phyloP scores from a whole-genome alignment of 2,888 invertebrate genomes.

The Noctua comes region DNA sequence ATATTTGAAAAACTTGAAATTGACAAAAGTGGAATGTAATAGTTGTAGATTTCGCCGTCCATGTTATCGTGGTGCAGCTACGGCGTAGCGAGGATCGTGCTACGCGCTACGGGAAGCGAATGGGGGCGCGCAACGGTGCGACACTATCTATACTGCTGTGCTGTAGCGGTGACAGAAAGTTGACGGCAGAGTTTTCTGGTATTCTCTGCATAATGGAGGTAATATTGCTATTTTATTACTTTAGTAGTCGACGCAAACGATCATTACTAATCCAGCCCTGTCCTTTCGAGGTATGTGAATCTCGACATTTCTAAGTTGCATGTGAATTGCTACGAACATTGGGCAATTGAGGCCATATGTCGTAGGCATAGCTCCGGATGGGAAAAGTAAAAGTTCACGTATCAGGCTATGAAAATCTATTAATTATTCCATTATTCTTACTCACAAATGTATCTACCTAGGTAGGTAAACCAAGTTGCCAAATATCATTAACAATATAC shows the following conservation, averaged over 20 bases:
- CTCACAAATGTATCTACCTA: background rate
- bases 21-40: background rate
- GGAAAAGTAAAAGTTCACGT: background rate
- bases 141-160: background rate
- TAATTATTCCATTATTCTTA: background rate
- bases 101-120: background rate
- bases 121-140: background rate
- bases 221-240: no score
- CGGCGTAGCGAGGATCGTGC: constrained; percentile 7
- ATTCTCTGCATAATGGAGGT: background rate
- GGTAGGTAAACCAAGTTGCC: background rate
- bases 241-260: background rate
- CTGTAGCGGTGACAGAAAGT: no score
- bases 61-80: constrained; percentile 14
- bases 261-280: background rate
- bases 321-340: background rate
- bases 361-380: background rate
- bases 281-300: background rate
- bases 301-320: background rate
- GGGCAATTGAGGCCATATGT: background rate
- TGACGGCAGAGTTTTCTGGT: background rate
- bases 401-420: background rate
- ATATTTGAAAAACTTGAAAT: background rate
- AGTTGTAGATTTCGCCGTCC: background rate
- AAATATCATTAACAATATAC: background rate